A percentile compares a stretch with the other conserved stretches of the same genome.
These are phyloP conservation scores for Thermophis baileyi DNA, from an alignment of 2,113 vertebrate genomes.

Conservation along the genomic window DNA sequence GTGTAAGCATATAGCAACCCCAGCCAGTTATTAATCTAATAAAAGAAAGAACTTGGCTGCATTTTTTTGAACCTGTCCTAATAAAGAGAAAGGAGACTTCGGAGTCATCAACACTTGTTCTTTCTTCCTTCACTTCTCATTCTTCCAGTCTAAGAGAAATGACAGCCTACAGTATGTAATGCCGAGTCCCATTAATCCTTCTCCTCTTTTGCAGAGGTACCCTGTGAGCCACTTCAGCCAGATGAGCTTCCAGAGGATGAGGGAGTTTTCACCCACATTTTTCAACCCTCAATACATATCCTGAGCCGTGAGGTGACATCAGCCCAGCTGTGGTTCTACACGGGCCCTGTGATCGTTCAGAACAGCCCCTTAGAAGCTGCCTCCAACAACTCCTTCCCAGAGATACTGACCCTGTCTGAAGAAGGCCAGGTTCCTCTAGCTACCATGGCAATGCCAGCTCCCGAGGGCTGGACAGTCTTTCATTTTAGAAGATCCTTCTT, in stretches of 20 bases:
- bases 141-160: neutral
- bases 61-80: neutral
- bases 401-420: constrained; percentile 51
- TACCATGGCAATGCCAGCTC: constrained; percentile 6
- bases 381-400: constrained; percentile 49
- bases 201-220: constrained; percentile 19
- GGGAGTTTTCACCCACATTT: constrained; percentile 78
- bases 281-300: constrained; percentile 76
- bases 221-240: constrained; percentile 44
- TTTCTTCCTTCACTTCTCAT: neutral
- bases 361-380: neutral
- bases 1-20: neutral
- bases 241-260: constrained; percentile 54
- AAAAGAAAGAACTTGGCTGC: neutral
- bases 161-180: neutral
- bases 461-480: constrained; percentile 78
- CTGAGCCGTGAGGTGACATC: constrained; percentile 72
- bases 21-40: neutral
- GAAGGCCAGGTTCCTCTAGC: constrained; percentile 46
- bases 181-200: neutral
- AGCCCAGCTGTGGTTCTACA: constrained; percentile 87
- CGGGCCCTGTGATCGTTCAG: constrained; percentile 44
- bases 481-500: constrained; percentile 55
- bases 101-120: neutral
- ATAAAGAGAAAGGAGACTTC: neutral